phyloP scores from a whole-genome alignment of 2,113 vertebrate species.

The Balaenoptera acutorostrata region DNA sequence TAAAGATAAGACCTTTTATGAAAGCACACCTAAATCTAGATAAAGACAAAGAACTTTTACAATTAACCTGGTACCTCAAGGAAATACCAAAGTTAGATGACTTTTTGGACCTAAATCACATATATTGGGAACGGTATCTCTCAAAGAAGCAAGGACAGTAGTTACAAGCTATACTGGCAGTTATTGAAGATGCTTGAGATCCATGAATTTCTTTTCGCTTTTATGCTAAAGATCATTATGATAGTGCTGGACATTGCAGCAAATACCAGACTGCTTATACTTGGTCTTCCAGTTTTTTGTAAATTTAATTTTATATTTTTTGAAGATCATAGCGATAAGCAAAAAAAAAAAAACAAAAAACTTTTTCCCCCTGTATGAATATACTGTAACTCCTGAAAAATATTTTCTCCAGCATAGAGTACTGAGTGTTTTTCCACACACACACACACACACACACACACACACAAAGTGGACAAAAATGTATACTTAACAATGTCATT shows the following conservation, averaged over 20 bases:
- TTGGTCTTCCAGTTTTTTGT: slow-evolving; percentile 82
- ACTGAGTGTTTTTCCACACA: neutral
- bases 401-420: slow-evolving; percentile 71
- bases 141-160: slow-evolving; percentile 97
- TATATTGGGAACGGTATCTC: slow-evolving; percentile 99
- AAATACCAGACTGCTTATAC: slow-evolving; percentile 80
- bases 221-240: slow-evolving; percentile 75
- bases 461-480: slow-evolving; percentile 8
- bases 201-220: slow-evolving; percentile 76
- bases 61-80: slow-evolving; percentile 98
- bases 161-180: slow-evolving; percentile 66
- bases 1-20: slow-evolving; percentile 99
- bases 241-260: slow-evolving; percentile 85
- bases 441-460: no score
- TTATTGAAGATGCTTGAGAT: slow-evolving; percentile 75
- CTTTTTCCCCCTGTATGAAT: slow-evolving; percentile 66
- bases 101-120: slow-evolving; percentile 96
- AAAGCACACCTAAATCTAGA: slow-evolving; percentile 98
- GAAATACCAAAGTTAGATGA: slow-evolving; percentile 97
- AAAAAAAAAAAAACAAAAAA: slow-evolving; percentile 51
- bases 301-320: slow-evolving; percentile 75
- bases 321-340: slow-evolving; percentile 81
- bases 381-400: slow-evolving; percentile 76
- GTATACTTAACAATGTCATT: neutral
- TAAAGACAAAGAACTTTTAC: slow-evolving; percentile 96